Evolutionary conservation across 1,140 invertebrate genomes (phyloP).

Genomic region (Neuroterus valhalla): DNA sequence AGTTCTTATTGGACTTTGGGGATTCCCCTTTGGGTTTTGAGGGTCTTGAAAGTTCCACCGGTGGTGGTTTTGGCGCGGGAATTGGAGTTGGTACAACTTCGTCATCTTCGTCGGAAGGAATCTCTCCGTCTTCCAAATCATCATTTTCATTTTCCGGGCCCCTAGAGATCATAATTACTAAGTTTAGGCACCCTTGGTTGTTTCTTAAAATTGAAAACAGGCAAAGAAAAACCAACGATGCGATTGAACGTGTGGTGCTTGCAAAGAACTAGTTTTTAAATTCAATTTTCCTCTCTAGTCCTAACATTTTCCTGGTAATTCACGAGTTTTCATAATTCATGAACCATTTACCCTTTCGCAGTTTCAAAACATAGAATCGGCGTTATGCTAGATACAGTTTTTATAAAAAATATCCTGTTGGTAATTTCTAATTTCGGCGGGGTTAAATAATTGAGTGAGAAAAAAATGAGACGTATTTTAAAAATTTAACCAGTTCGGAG

Average conservation of each 20-base stretch:
- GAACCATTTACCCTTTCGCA: background rate
- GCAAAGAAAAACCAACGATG: background rate
- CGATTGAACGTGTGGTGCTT: background rate
- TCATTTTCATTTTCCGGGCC: conserved; percentile 62
- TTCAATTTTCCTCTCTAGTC: background rate
- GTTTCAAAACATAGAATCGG: background rate
- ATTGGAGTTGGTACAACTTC: conserved; percentile 51
- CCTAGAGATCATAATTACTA: background rate
- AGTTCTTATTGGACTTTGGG: conserved; percentile 56
- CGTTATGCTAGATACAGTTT: background rate
- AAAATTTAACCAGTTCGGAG: background rate
- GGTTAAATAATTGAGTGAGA: background rate
- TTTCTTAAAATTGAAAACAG: background rate
- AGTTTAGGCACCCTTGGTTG: background rate
- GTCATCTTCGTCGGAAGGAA: conserved; percentile 78
- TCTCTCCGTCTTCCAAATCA: conserved; percentile 79
- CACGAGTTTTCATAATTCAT: background rate
- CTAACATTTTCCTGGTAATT: background rate
- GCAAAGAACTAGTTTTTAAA: background rate
- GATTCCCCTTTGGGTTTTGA: conserved; percentile 46
- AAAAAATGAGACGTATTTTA: background rate
- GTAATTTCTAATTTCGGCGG: too few relatives aligned
- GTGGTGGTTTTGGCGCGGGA: conserved; percentile 2
- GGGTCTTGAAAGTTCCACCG: conserved; percentile 51
- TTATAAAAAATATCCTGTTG: too few relatives aligned